These are phyloP conservation scores for Thera obeliscata DNA, from an alignment of 2,888 invertebrate genomes.

Conservation along the genomic window DNA sequence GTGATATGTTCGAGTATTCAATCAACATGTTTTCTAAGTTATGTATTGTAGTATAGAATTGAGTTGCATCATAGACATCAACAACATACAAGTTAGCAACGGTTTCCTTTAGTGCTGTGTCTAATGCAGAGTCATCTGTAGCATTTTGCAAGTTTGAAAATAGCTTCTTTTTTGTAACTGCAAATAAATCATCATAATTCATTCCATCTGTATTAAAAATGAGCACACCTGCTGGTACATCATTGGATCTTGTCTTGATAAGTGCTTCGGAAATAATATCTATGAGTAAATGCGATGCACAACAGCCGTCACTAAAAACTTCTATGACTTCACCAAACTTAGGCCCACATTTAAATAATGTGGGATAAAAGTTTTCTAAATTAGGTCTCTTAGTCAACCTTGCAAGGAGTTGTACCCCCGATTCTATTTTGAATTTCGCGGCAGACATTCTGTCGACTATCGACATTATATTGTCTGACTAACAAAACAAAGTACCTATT, in stretches of 20 bases:
- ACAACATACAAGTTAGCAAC: constrained; percentile 61
- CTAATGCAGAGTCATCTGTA: constrained; percentile 34
- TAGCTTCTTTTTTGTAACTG: constrained; percentile 46
- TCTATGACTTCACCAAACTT: constrained; percentile 67
- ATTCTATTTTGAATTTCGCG: constrained; percentile 74
- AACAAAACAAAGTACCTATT: too few species aligned
- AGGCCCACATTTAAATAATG: constrained; percentile 70
- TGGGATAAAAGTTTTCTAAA: constrained; percentile 73
- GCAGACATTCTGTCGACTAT: constrained; percentile 26
- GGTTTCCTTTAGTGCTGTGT: constrained; percentile 45
- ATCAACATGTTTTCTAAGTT: constrained; percentile 71
- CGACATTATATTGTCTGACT: too few species aligned
- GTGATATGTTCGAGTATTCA: constrained; percentile 64
- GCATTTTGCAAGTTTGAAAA: constrained; percentile 18
- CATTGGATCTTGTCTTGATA: constrained; percentile 54
- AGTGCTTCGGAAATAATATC: constrained; percentile 70
- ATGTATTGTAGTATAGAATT: constrained; percentile 71
- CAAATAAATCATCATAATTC: constrained; percentile 52
- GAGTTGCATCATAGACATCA: constrained; percentile 70
- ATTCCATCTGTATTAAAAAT: constrained; percentile 76
- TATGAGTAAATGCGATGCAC: constrained; percentile 54
- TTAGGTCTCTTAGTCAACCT: constrained; percentile 75
- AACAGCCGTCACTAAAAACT: constrained; percentile 58
- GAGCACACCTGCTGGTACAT: constrained; percentile 62
- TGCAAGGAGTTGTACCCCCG: constrained; percentile 84